Evolutionary conservation across 2,888 invertebrate genomes (phyloP), one percentile per base, ranked within the genome.

Genomic region (Ophonus ardosiacus): DNA sequence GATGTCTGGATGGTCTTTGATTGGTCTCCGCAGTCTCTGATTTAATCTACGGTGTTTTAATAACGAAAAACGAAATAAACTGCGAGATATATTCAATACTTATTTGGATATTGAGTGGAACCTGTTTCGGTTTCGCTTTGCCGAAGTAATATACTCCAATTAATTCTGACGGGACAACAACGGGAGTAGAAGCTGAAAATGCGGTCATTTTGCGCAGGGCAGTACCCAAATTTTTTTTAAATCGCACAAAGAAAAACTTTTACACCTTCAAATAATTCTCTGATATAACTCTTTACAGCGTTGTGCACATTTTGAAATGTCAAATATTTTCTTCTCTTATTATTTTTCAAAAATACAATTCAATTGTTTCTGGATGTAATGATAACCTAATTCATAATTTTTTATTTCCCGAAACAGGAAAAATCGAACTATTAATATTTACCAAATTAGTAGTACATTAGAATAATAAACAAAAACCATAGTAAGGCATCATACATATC

Each of bases 101-200:
- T 74, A 74, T 74, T 68, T 74, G 71, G 71, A 74, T 68, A 68
- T 68, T 68, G 68, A 68, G 43, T 74, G 40, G 71, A 74, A 74
- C 71, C 43, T 40, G 71, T 74, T 74, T 74, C 40, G 68, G n/a
- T 31, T 59, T 59, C 15, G 59, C 59, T 59, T 51, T 51, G 43
- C 10, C 43, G 43, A 51, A 51, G 43, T 38, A 68, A 68, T 68
- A 68, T 31, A 68, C 68, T 68, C 38, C 68, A 68, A 68, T 68
- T 68, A 68, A 68, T 68, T 68, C 38, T 68, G 68, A 31, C n/a
- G n/a, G 68, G 38, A 38, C 5, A 68, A 68, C 68, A 68, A 68
- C 68, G 38, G 68, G 68, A 68, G 68, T 68, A 68, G 68, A 38
- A 38, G 38, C 68, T 13, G 38, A 13, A 63, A 63, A 63, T 63